Percentiles rank a stretch among this genome's conserved stretches.
Conservation (phyloP, 2,113 vertebrate genomes). For the Corythoichthys intestinalis region DNA sequence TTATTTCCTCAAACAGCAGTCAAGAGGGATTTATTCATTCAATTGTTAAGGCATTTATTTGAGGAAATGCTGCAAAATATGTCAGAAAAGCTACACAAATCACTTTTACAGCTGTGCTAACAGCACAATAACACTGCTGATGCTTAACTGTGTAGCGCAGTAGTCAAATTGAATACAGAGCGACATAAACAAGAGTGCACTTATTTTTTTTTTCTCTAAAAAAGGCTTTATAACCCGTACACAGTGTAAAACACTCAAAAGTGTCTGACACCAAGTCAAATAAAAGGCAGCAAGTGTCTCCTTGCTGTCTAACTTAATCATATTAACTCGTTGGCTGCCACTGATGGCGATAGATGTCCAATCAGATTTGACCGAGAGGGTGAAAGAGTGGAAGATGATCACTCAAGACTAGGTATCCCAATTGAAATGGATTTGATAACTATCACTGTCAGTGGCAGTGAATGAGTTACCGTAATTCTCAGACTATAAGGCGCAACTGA, state of each 20-base stretch:
- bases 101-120: constrained; percentile 12
- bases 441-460: too few species aligned
- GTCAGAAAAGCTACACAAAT: constrained; percentile 14
- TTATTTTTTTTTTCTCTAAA: not conserved
- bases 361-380: too few species aligned
- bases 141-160: constrained; percentile 12
- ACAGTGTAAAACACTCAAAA: not conserved
- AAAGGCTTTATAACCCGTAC: not conserved
- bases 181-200: constrained; percentile 6
- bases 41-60: not conserved
- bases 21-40: not conserved
- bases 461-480: too few species aligned
- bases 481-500: too few species aligned
- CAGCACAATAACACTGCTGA: constrained; percentile 13
- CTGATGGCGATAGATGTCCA: too few species aligned
- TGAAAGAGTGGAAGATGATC: too few species aligned
- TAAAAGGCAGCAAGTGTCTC: constrained; percentile 7
- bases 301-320: constrained; percentile 6
- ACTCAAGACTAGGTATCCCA: too few species aligned
- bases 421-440: too few species aligned
- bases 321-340: not conserved
- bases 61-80: constrained; percentile 12
- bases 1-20: not conserved
- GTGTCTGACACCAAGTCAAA: not conserved
- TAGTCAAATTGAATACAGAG: constrained; percentile 16